Base-by-base conservation (phyloP, 2,888 invertebrate species). In the Cremastinae sp. region DNA sequence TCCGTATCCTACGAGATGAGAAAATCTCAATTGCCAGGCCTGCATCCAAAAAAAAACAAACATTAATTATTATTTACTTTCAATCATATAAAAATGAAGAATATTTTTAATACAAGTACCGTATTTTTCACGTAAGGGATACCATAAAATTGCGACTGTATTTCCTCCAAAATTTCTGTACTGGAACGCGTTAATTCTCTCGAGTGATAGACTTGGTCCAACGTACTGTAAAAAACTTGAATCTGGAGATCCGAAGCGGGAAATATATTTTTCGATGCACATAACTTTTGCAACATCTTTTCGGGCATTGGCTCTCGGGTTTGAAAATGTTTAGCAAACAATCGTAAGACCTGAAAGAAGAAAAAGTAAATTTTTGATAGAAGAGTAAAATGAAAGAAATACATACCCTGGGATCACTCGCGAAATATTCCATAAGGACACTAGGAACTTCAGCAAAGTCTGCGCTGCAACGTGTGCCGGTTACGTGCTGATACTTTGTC, bases 391-490 rank as follows among this genome's bases (percentile, higher is more conserved):
- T n/a, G n/a, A n/a, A n/a, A n/a, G n/a, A n/a, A n/a, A n/a, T n/a
- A 82, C 83, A 82, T 83, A 94, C 95, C 81, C 96, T 92, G 0
- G 95, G 95, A 91, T 98, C 97, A 66, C 94, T 93, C 8, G 97
- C 96, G 92, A 99, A 99, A 90, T 97, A 97, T 91, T 99, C 99
- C 98, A 99, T 98, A 14, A 99, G 92, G 74, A 98, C 95, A n/a
- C 98, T 98, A 5, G 99, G 99, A 47, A 99, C 96, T 92, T 99
- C 99, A 0, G 99, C 99, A 87, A 99, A 96, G 91, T 99, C 99
- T 2, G 99, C 98, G 79, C 97, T 94, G 88, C 98, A 99, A 70
- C 99, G 92, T 0, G 99, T 99, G 75, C 99, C 98, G 2, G 98
- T 96, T 51, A 99, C 97, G 91, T 99, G 99, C 90, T 99, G 99